A percentile compares a stretch with the other conserved stretches of the same genome.
Evolutionary conservation across 2,797 vertebrate genomes (phyloP).

Genomic region (Danio jaintianensis): DNA sequence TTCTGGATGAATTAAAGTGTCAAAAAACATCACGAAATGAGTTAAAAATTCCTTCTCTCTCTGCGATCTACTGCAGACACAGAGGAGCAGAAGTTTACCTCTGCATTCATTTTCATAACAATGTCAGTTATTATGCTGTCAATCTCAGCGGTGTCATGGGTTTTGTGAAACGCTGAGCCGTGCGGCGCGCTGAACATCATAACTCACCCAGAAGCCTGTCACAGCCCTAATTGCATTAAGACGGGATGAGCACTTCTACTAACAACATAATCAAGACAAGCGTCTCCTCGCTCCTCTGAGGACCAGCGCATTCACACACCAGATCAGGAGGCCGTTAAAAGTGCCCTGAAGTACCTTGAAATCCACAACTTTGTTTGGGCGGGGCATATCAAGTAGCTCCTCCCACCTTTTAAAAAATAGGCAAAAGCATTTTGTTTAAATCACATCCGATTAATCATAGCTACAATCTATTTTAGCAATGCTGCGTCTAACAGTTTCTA

Average conservation of each 20-base stretch:
- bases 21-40: neutral
- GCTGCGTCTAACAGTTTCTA: too few species aligned
- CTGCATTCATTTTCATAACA: conserved; percentile 43
- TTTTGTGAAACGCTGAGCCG: conserved; percentile 66
- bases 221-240: conserved; percentile 71
- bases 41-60: neutral
- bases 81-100: conserved; percentile 26
- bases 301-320: conserved; percentile 45
- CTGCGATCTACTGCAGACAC: conserved; percentile 2
- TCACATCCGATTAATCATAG: too few species aligned
- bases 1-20: neutral
- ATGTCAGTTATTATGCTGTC: conserved; percentile 44
- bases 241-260: conserved; percentile 68
- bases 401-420: too few species aligned
- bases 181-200: conserved; percentile 53
- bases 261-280: conserved; percentile 76
- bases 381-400: too few species aligned
- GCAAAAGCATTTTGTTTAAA: too few species aligned
- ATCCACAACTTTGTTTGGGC: too few species aligned
- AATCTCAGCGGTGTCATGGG: conserved; percentile 62
- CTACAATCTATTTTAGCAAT: too few species aligned
- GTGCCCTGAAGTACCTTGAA: too few species aligned
- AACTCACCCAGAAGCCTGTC: conserved; percentile 56
- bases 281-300: conserved; percentile 67
- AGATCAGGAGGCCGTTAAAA: neutral